Evolutionary conservation across 2,888 invertebrate species (phyloP), one percentile per base, ranked within the genome.

Genomic region (Ophioninae sp.): DNA sequence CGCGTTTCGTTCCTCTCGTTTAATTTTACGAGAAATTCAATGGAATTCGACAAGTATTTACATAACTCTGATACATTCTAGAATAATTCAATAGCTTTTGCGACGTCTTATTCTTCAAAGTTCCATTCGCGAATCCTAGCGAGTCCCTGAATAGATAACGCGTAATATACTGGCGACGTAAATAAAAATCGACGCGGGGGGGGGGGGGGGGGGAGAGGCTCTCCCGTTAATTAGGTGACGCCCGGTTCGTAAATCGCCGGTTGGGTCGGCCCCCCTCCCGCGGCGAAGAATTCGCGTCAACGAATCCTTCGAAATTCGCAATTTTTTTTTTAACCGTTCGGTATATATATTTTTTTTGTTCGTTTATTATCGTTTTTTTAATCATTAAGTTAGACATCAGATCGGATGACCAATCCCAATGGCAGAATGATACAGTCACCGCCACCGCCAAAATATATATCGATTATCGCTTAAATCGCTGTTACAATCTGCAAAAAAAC

Each of bases 141-240:
- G 80, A 86, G 85, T 85, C 74, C 77, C 79, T 80, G 85, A 83
- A 75, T 79, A 79, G 83, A 84, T 86, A 85, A 83, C 86, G 62
- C 72, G 70, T 78, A 85, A 87, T 86, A 87, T 89, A 88, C 86
- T 88, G 85, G 86, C 87, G 87, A 86, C 87, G 87, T 86, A 87
- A 87, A 88, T 88, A 88, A 64, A 50, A 88, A 86, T 87, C 86
- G 79, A 86, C 86, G 86, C 72, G n/a, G 83, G 79, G 85, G 85
- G 69, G 82, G 72, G 80, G 75, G 84, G 84, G 64, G 77, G 64
- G 57, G 62, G 64, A 56, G 62, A 83, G 67, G 82, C 20, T 74
- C 50, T 74, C 59, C 30, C 21, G 20, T 82, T 69, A 62, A 82
- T 81, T 75, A 83, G 73, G 81, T 84, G 73, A 79, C 61, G 23